A percentile compares a stretch with the other conserved stretches of the same genome.
These are phyloP conservation scores for Vanessa cardui DNA, from an alignment of 2,888 invertebrate genomes.

Conservation along the genomic window DNA sequence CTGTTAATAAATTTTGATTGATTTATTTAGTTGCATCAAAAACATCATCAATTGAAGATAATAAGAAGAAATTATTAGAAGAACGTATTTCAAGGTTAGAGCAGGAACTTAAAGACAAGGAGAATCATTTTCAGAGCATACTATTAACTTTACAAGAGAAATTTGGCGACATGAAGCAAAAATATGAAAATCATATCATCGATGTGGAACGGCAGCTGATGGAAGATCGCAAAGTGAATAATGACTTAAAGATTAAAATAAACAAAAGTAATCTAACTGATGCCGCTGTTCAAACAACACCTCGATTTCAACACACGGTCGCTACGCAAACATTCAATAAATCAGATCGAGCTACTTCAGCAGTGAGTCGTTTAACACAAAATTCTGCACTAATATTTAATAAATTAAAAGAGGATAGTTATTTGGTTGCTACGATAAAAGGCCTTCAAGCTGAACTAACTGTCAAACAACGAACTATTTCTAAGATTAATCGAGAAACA, in stretches of 20 bases:
- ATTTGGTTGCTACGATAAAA: conserved; percentile 90
- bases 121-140: conserved; percentile 87
- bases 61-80: conserved; percentile 85
- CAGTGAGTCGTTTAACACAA: conserved; percentile 80
- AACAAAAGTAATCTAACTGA: conserved; percentile 64
- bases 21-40: conserved; percentile 81
- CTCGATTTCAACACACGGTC: conserved; percentile 55
- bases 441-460: conserved; percentile 89
- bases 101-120: conserved; percentile 87
- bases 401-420: conserved; percentile 87
- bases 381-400: conserved; percentile 78
- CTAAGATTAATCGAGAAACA: conserved; percentile 88
- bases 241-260: conserved; percentile 81
- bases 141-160: conserved; percentile 88
- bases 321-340: conserved; percentile 68
- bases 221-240: conserved; percentile 73
- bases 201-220: conserved; percentile 87
- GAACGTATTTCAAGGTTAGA: conserved; percentile 88
- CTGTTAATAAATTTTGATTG: neutral
- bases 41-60: conserved; percentile 77
- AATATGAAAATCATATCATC: conserved; percentile 89
- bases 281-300: conserved; percentile 76
- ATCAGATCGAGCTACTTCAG: conserved; percentile 68
- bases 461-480: conserved; percentile 88
- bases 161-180: conserved; percentile 89